These are phyloP conservation scores for Sciurus carolinensis DNA, from an alignment of 2,797 vertebrate species.

Conservation along the genomic window DNA sequence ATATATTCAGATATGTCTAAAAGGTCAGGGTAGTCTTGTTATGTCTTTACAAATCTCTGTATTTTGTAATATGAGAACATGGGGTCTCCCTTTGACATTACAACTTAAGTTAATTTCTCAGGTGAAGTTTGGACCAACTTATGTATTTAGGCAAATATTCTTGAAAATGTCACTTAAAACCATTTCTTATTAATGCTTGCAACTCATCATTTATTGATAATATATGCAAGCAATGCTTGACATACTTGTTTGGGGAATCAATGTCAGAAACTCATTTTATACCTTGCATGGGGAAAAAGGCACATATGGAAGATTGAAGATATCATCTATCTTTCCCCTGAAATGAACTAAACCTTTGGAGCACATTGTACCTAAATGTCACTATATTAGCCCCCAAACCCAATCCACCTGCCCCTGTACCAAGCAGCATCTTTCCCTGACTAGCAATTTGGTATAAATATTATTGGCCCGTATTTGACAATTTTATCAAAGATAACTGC, in stretches of 20 bases:
- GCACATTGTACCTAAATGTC: background rate
- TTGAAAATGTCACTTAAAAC: background rate
- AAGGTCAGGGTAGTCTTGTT: background rate
- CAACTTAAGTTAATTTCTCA: conserved; percentile 5
- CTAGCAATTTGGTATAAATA: background rate
- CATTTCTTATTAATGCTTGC: background rate
- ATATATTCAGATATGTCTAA: background rate
- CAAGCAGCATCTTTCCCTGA: conserved; percentile 8
- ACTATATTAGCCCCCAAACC: background rate
- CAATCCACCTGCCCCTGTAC: background rate
- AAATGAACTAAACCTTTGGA: conserved; percentile 45
- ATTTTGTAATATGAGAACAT: background rate
- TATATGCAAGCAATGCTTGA: background rate
- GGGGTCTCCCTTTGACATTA: background rate
- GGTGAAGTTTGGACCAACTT: background rate
- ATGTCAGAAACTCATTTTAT: background rate
- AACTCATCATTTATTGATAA: conserved; percentile 23
- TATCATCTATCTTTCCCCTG: background rate
- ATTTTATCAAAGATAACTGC: background rate
- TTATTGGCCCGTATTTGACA: background rate
- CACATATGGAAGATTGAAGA: background rate
- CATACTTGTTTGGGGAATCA: background rate
- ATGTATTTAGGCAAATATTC: background rate
- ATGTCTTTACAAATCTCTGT: background rate
- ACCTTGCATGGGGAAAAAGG: background rate